A percentile compares a stretch with the other conserved stretches of the same genome.
These are phyloP conservation scores for Agrochola lota DNA, from an alignment of 2,888 invertebrate genomes.

Conservation along the genomic window DNA sequence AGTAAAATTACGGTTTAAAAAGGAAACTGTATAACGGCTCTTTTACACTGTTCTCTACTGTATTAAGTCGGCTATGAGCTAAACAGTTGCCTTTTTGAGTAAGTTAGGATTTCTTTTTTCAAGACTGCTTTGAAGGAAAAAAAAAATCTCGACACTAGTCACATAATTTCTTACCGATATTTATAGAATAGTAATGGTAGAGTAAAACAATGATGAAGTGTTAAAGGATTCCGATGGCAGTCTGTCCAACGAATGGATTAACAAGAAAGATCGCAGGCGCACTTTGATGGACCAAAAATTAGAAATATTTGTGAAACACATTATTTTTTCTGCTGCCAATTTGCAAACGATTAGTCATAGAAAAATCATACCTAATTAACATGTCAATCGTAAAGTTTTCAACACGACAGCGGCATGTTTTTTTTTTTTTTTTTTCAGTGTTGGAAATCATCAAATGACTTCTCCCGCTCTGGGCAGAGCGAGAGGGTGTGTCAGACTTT, in stretches of 20 bases:
- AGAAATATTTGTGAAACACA: background rate
- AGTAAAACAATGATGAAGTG: background rate
- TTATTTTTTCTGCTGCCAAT: background rate
- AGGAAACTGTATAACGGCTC: slow-evolving; percentile 36
- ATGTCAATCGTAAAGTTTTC: slow-evolving; percentile 7
- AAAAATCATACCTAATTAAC: background rate
- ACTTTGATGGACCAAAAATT: background rate
- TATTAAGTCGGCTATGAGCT: slow-evolving; percentile 49
- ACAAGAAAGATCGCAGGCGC: background rate
- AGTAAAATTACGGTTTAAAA: slow-evolving; percentile 63
- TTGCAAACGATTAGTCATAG: background rate
- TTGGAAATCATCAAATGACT: too few relatives aligned
- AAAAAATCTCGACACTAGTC: background rate
- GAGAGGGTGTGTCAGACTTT: too few relatives aligned
- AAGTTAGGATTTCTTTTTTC: slow-evolving; percentile 20
- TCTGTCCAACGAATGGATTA: background rate
- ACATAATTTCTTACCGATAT: background rate
- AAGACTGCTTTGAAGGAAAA: slow-evolving; percentile 20
- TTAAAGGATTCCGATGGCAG: background rate
- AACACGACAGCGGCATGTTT: slow-evolving; percentile 19
- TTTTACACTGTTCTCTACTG: slow-evolving; percentile 47
- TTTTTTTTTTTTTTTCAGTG: too few relatives aligned
- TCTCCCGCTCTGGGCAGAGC: too few relatives aligned
- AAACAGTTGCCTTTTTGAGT: slow-evolving; percentile 44
- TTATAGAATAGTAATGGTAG: background rate